Conservation (phyloP, 2,113 vertebrate genomes). For the Tragelaphus scriptus region DNA sequence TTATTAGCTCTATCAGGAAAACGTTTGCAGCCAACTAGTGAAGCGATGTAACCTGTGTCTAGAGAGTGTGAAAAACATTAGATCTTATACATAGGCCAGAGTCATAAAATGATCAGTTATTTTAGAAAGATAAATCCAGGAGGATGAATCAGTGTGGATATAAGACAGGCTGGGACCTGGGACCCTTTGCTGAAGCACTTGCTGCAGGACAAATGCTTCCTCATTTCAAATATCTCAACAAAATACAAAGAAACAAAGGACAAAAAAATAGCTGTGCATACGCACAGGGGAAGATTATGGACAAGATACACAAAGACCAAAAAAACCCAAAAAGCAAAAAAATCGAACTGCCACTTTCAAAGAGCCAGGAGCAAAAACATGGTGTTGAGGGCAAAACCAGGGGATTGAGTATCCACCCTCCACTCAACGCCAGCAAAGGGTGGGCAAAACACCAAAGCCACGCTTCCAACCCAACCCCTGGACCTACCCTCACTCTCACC, state of each 20-base stretch:
- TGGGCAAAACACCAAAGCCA: not conserved
- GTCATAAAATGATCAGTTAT: not conserved
- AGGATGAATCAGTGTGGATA: not conserved
- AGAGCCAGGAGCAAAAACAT: not conserved
- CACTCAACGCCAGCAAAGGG: not conserved
- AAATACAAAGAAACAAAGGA: not conserved
- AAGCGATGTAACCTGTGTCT: not conserved
- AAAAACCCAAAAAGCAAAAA: not conserved
- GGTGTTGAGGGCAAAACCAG: not conserved
- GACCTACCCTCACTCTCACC: not conserved
- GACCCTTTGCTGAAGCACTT: not conserved
- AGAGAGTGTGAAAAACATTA: not conserved
- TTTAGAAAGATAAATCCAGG: not conserved
- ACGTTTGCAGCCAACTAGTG: rapidly evolving
- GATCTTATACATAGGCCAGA: not conserved
- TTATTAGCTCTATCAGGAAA: not conserved
- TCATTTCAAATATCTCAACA: not conserved
- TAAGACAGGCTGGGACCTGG: not conserved
- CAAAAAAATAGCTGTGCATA: not conserved
- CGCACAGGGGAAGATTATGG: not conserved
- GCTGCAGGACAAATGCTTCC: not conserved
- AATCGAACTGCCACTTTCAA: not conserved
- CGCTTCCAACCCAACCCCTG: rapidly evolving
- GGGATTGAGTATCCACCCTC: rapidly evolving
- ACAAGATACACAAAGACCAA: not conserved